These are phyloP conservation scores for Scrobipalpa atriplicella DNA, from an alignment of 2,888 invertebrate genomes.

Conservation along the genomic window DNA sequence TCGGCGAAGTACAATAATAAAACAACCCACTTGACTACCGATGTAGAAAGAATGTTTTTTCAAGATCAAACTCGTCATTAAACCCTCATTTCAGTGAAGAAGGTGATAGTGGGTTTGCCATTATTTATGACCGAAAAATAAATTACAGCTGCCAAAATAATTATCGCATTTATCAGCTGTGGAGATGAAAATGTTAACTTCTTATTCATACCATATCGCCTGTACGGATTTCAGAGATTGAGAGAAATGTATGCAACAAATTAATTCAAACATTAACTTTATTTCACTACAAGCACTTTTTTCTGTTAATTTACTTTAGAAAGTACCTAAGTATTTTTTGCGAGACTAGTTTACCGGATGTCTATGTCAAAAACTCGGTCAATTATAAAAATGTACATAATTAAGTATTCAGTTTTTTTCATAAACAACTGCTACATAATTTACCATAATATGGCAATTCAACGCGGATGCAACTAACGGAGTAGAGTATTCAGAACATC, in stretches of 20 bases:
- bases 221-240: too few relatives aligned
- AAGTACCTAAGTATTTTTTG: not conserved
- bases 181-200: not conserved
- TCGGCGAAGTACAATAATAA: slow-evolving; percentile 52
- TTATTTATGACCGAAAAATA: slow-evolving; percentile 32
- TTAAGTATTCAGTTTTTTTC: not conserved
- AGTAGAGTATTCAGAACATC: not conserved
- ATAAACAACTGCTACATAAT: not conserved
- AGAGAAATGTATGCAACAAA: not conserved
- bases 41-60: slow-evolving; percentile 40
- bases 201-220: not conserved
- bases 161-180: not conserved
- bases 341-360: not conserved
- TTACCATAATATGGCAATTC: not conserved
- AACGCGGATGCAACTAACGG: not conserved
- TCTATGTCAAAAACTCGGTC: too few relatives aligned
- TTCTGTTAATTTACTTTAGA: not conserved
- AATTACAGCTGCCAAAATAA: slow-evolving; percentile 14
- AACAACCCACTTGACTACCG: slow-evolving; percentile 61
- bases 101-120: not conserved
- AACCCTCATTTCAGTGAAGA: slow-evolving; percentile 16
- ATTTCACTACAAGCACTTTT: not conserved
- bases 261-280: not conserved
- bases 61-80: slow-evolving; percentile 48
- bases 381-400: too few relatives aligned